phyloP scores from a whole-genome alignment of 1,140 invertebrate species.

The Berghia stephanieae region DNA sequence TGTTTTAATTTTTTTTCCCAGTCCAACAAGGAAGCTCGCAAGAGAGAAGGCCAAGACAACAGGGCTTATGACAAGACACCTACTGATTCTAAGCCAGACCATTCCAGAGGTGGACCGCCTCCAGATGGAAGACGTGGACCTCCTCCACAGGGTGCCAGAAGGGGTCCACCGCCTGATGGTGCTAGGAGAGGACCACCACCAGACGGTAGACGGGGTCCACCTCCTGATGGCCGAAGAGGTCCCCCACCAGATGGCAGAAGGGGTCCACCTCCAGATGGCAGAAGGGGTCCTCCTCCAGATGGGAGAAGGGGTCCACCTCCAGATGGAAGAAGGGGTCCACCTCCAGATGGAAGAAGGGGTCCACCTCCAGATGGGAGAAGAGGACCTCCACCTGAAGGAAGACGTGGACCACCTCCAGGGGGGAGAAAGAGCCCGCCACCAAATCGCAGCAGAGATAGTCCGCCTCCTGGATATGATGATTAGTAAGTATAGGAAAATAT shows the following conservation, averaged over 20 bases:
- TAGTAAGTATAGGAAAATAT: no score
- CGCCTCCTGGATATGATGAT: no score
- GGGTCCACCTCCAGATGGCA: slow-evolving; percentile 30
- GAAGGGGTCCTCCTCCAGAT: slow-evolving; percentile 35
- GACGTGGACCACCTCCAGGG: no score
- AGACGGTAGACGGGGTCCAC: slow-evolving; percentile 26
- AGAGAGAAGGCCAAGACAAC: slow-evolving; percentile 26
- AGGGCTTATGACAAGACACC: slow-evolving; percentile 32
- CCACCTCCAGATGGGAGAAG: slow-evolving; percentile 31
- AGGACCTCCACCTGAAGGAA: slow-evolving; percentile 32
- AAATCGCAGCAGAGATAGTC: no score
- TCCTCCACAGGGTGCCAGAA: slow-evolving; percentile 8
- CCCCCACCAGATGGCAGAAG: slow-evolving; percentile 36
- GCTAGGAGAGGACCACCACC: slow-evolving; percentile 16
- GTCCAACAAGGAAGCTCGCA: slow-evolving; percentile 20
- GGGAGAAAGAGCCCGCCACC: no score
- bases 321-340: slow-evolving; percentile 36
- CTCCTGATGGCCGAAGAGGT: slow-evolving; percentile 32
- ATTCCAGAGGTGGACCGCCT: slow-evolving; percentile 23
- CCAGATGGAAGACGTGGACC: slow-evolving; percentile 22
- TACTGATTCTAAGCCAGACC: slow-evolving; percentile 21
- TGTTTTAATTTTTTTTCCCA: background rate
- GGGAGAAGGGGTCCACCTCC: slow-evolving; percentile 31
- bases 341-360: slow-evolving; percentile 29
- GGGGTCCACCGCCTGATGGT: slow-evolving; percentile 25